Percentiles rank a stretch among this genome's conserved stretches.
These are phyloP conservation scores for Drosophila birchii DNA, from an alignment of 2,888 invertebrate genomes.

Conservation along the genomic window DNA sequence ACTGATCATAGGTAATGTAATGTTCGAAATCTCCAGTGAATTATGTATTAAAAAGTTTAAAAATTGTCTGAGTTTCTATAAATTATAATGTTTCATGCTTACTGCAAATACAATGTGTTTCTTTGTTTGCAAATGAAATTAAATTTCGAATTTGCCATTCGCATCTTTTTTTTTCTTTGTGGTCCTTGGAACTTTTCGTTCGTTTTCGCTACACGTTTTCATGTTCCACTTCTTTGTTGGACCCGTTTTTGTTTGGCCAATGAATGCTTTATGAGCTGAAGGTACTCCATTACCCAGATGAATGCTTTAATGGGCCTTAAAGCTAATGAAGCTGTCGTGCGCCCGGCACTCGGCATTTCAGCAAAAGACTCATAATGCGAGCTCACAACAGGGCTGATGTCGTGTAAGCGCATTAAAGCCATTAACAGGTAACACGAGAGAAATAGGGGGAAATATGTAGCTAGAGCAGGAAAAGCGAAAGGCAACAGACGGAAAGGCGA, in stretches of 20 bases:
- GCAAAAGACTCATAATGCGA: constrained; percentile 35
- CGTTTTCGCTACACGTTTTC: constrained; percentile 16
- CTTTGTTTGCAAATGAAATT: constrained; percentile 33
- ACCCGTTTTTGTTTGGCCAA: constrained; percentile 25
- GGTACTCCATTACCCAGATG: constrained; percentile 38
- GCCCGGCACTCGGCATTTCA: neutral
- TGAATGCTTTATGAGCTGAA: constrained; percentile 41
- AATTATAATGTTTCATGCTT: too few species aligned
- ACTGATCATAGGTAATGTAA: neutral
- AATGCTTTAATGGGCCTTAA: constrained; percentile 42
- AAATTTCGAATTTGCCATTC: constrained; percentile 28
- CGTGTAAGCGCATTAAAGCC: constrained; percentile 57
- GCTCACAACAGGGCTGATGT: constrained; percentile 34
- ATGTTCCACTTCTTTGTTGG: constrained; percentile 17
- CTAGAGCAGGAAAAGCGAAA: constrained; percentile 1
- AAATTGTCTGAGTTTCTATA: neutral
- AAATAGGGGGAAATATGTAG: constrained; percentile 1
- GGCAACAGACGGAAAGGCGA: neutral
- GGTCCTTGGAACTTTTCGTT: neutral
- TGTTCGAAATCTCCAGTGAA: neutral
- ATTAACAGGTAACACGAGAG: constrained; percentile 38
- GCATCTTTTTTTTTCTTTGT: constrained; percentile 15
- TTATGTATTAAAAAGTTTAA: neutral
- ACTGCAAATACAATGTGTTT: constrained; percentile 19
- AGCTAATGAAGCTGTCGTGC: constrained; percentile 23